Evolutionary conservation across 2,797 vertebrate species (phyloP), one percentile per base, ranked within the genome.

Genomic region (Trichosurus vulpecula): DNA sequence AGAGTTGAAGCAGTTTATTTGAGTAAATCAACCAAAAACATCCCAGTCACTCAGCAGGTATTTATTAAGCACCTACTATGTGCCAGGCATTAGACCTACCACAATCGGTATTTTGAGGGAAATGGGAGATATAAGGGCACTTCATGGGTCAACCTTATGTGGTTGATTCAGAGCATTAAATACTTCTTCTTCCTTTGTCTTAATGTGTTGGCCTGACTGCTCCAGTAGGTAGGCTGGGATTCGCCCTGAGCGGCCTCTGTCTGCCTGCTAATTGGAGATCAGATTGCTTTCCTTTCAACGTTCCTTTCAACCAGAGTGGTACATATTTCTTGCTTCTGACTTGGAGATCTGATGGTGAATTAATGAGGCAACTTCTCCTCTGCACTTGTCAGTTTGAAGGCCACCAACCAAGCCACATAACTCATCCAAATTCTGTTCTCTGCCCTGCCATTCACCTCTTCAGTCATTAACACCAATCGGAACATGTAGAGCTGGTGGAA

Each of bases 211-310:
- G 47, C 51, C 27, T 54, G 11, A 55, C 16, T 11, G 31, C 41
- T 56, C 52, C 13, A 53, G 35, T 6, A 55, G 13, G 52, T 16
- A 81, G 27, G 52, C 27, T 30, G 47, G 4, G 8, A 3, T 16
- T 58, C 13, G 54, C 4, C 27, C 25, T 27, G 0, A 0, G 5
- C 6, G 13, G 2, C 58, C 30, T 30, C 11, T 0, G 6, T 52
- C 27, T 9, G 58, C 54, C 51, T 52, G 41, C 19, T 55, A 52
- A 35, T 6, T 41, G 58, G 57, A 52, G 1, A 0, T 91, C 52
- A 87, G 22, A 35, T 31, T 4, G 47, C 25, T n/a, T n/a, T n/a
- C n/a, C n/a, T n/a, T n/a, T n/a, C n/a, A 0, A 0, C 31, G 11
- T 90, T 93, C 55, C 90, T 53, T 47, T 95, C 11, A 91, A 29